These are phyloP conservation scores for Leptinotarsa defecta DNA, from an alignment of 1,140 invertebrate genomes.

Conservation along the genomic window DNA sequence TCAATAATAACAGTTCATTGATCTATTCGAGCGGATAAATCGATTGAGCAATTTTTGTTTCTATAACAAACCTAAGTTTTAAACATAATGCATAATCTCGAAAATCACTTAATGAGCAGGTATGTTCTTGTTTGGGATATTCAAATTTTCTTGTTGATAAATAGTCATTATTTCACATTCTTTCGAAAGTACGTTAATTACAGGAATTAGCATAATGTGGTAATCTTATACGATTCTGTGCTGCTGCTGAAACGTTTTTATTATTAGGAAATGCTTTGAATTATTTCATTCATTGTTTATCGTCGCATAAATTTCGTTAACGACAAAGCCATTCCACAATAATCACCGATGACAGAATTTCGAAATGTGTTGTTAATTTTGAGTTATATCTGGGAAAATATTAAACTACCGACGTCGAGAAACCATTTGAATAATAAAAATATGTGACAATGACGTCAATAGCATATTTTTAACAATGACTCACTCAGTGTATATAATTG, in stretches of 20 bases:
- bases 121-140: not conserved
- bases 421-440: no score
- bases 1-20: not conserved
- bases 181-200: constrained; percentile 6
- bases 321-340: not conserved
- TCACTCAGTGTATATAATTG: no score
- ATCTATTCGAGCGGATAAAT: not conserved
- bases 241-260: constrained; percentile 6
- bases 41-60: constrained; percentile 1
- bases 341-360: not conserved
- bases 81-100: not conserved
- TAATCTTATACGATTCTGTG: not conserved
- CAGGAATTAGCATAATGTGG: not conserved
- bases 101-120: constrained; percentile 1
- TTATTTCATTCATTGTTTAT: not conserved
- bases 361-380: no score
- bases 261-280: not conserved
- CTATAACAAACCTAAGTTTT: not conserved
- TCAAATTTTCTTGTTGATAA: constrained; percentile 1
- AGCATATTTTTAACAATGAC: no score
- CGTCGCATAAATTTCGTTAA: not conserved
- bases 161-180: not conserved
- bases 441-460: no score
- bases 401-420: no score
- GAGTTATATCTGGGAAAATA: no score